Conservation (phyloP, 1,140 invertebrate genomes). For the Eufriesea mexicana region DNA sequence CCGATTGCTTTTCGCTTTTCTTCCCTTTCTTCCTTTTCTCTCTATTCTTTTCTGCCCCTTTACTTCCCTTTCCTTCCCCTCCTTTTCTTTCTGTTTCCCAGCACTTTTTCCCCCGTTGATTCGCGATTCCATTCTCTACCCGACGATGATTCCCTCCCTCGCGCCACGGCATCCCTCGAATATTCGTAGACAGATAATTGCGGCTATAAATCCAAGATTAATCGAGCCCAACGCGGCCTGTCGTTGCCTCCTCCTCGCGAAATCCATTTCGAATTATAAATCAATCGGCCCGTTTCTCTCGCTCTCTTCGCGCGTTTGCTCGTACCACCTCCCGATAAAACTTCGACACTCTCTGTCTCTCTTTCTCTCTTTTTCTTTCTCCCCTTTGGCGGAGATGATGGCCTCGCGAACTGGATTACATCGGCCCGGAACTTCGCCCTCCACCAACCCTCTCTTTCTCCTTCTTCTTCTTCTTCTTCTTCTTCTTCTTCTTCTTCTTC, state of each 20-base stretch:
- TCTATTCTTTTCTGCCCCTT: neutral
- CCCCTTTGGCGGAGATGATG: conserved; percentile 51
- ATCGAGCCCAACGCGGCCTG: conserved; percentile 70
- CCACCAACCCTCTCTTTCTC: neutral
- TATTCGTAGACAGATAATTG: conserved; percentile 76
- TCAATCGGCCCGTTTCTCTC: conserved; percentile 69
- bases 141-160: conserved; percentile 6
- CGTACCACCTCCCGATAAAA: conserved; percentile 70
- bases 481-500: neutral
- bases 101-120: neutral
- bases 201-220: conserved; percentile 76
- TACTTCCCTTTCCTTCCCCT: neutral
- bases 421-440: conserved; percentile 43
- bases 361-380: neutral
- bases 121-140: conserved; percentile 29
- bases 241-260: conserved; percentile 71
- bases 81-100: neutral
- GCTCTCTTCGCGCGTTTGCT: conserved; percentile 34
- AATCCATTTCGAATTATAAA: conserved; percentile 76
- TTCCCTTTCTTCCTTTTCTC: neutral
- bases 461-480: neutral
- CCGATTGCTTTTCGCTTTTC: conserved; percentile 32
- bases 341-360: conserved; percentile 53
- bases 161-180: conserved; percentile 56
- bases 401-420: conserved; percentile 57